Base-by-base conservation (phyloP, 2,797 vertebrate species). In the Pseudomugil tenellus region DNA sequence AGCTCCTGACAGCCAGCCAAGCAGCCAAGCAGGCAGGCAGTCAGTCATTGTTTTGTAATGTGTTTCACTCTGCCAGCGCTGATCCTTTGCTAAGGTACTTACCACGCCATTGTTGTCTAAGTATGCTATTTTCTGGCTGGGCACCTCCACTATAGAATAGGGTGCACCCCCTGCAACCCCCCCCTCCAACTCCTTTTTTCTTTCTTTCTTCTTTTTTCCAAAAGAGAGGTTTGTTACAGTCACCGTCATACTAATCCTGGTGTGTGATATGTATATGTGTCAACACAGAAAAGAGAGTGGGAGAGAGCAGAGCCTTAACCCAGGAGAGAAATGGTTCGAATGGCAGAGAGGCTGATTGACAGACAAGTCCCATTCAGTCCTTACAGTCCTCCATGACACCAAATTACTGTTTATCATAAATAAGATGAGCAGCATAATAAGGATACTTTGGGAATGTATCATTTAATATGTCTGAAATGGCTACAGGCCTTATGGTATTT, bases 91-190 rank as follows among this genome's bases (percentile, higher is more conserved):
- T 93, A 91, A 91, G 90, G 92, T 92, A 91, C 91, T 93, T 93
- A 92, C 84, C 87, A 90, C 74, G 21, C 89, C 88, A 92, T 92
- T 92, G 91, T 92, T 90, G 91, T 91, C 87, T 92, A 92, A 93
- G 91, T 92, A 91, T 90, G 91, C 90, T 91, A 92, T 92, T 93
- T 92, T 91, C 89, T 92, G 91, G 88, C 89, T 92, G 89, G 89
- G 91, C 89, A 92, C 89, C 89, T 92, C 85, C 86, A 86, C 84
- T 86, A 91, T 89, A 89, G 88, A 92, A 92, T 86, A 76, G 79
- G 85, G 63, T 43, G 68, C 56, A 70, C 75, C 63, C 57, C n/a
- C 54, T 64, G 19, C 41, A n/a, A n/a, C 61, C 55, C 55, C 32
- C 29, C 32, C 34, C 58, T 19, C 41, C 41, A 46, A 46, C 41